Conservation (phyloP, 2,888 invertebrate species). For the Brachycybe producta region DNA sequence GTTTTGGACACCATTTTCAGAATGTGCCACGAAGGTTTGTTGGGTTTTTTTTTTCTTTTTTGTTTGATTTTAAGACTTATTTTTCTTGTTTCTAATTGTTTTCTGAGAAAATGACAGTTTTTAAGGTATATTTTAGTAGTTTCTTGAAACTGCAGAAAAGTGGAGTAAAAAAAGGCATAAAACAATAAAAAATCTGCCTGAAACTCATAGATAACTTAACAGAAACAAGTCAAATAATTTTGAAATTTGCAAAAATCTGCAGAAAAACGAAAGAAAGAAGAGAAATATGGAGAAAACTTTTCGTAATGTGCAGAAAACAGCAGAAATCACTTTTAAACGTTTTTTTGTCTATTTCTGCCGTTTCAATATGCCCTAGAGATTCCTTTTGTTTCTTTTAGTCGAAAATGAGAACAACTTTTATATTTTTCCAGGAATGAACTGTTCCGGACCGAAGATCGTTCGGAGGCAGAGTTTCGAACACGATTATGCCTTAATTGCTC, state of each 20-base stretch:
- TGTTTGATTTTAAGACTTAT: too few relatives aligned
- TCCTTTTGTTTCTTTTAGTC: background rate
- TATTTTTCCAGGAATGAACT: background rate
- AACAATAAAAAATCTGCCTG: too few relatives aligned
- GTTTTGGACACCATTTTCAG: background rate
- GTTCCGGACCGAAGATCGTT: slow-evolving; percentile 40
- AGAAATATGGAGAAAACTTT: background rate
- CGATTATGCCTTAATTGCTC: slow-evolving; percentile 21
- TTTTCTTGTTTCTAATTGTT: too few relatives aligned
- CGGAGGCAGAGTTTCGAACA: slow-evolving; percentile 79
- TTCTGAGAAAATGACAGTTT: too few relatives aligned
- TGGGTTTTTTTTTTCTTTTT: too few relatives aligned
- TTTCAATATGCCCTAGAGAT: background rate
- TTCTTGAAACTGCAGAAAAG: too few relatives aligned
- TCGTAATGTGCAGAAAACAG: background rate
- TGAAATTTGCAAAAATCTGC: too few relatives aligned
- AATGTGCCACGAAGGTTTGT: background rate
- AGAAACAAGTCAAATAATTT: too few relatives aligned
- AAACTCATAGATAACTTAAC: too few relatives aligned
- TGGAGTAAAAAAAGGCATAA: too few relatives aligned
- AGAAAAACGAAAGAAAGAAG: too few relatives aligned
- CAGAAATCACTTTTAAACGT: background rate
- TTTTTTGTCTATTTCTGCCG: background rate
- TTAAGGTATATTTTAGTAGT: too few relatives aligned
- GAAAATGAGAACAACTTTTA: background rate